A percentile compares a stretch with the other conserved stretches of the same genome.
These are phyloP conservation scores for Oryzias curvinotus DNA, from an alignment of 2,113 vertebrate genomes.

Conservation along the genomic window DNA sequence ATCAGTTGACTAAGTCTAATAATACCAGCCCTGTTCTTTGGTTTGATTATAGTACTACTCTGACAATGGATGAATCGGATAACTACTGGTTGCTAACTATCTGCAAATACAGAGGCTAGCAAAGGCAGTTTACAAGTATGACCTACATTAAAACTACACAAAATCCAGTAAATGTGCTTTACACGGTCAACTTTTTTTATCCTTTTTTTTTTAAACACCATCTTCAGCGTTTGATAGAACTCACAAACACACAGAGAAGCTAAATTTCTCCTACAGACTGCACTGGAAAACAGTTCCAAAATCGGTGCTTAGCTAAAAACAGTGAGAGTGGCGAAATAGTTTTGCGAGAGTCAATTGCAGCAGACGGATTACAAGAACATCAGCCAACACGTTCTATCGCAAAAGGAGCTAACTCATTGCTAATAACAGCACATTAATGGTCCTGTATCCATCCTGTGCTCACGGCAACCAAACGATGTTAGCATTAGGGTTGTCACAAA, in stretches of 20 bases:
- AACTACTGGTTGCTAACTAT: conserved; percentile 29
- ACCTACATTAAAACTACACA: conserved; percentile 36
- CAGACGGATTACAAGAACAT: conserved; percentile 32
- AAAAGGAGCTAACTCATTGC: conserved; percentile 14
- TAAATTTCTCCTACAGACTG: conserved; percentile 23
- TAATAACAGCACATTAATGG: conserved; percentile 39
- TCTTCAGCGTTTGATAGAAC: conserved; percentile 31
- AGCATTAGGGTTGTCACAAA: background rate
- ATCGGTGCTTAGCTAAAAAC: conserved; percentile 30
- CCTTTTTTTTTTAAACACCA: conserved; percentile 8
- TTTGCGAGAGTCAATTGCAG: conserved; percentile 19
- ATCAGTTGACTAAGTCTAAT: conserved; percentile 21
- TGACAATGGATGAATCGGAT: conserved; percentile 8
- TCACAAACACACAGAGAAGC: conserved; percentile 36
- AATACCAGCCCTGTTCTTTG: conserved; percentile 70
- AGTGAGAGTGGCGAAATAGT: conserved; percentile 9
- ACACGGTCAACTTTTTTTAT: conserved; percentile 19
- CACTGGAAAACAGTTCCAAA: conserved; percentile 30
- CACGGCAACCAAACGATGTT: conserved; percentile 44
- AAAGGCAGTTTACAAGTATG: conserved; percentile 55
- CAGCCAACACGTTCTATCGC: background rate
- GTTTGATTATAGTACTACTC: conserved; percentile 65
- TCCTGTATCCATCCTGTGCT: conserved; percentile 26
- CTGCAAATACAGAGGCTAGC: conserved; percentile 24
- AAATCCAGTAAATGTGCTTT: conserved; percentile 52